Conservation (phyloP, 2,888 invertebrate genomes). For the Lobophora halterata region DNA sequence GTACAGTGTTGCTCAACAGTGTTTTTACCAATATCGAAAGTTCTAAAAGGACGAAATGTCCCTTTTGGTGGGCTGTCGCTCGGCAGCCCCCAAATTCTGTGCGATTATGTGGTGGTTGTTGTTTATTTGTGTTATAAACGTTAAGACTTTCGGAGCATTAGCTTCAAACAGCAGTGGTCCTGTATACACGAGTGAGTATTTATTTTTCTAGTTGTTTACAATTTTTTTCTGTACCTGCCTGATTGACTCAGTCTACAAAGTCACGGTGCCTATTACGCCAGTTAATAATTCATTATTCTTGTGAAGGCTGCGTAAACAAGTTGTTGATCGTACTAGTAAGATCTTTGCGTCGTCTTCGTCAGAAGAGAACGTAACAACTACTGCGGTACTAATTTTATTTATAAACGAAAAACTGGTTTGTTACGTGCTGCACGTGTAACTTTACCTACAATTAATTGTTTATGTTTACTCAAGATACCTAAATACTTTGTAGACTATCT, state of each 20-base stretch:
- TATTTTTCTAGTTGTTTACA: conserved; percentile 23
- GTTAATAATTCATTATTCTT: conserved; percentile 5
- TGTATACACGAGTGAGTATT: conserved; percentile 61
- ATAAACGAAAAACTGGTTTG: conserved; percentile 52
- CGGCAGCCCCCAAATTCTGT: conserved; percentile 77
- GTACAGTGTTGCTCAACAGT: conserved; percentile 58
- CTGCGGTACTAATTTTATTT: conserved; percentile 45
- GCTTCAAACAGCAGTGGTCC: conserved; percentile 59
- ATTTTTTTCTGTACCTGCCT: conserved; percentile 8
- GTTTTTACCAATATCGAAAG: conserved; percentile 69
- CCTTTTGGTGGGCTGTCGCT: conserved; percentile 77
- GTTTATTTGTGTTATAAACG: conserved; percentile 69
- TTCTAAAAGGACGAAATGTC: conserved; percentile 70
- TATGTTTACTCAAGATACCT: conserved; percentile 33
- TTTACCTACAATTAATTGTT: conserved; percentile 31
- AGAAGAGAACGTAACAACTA: conserved; percentile 42
- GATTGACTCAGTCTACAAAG: conserved; percentile 8
- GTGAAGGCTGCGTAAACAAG: conserved; percentile 37
- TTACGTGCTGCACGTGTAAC: conserved; percentile 46
- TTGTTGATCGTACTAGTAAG: conserved; percentile 27
- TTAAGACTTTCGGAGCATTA: conserved; percentile 63
- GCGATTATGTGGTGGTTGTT: conserved; percentile 78
- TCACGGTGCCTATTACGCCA: conserved; percentile 1
- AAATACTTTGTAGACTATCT: no score
- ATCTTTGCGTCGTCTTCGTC: conserved; percentile 41